Base-by-base conservation (phyloP, 2,797 vertebrate genomes). In the Anabacerthia variegaticeps region DNA sequence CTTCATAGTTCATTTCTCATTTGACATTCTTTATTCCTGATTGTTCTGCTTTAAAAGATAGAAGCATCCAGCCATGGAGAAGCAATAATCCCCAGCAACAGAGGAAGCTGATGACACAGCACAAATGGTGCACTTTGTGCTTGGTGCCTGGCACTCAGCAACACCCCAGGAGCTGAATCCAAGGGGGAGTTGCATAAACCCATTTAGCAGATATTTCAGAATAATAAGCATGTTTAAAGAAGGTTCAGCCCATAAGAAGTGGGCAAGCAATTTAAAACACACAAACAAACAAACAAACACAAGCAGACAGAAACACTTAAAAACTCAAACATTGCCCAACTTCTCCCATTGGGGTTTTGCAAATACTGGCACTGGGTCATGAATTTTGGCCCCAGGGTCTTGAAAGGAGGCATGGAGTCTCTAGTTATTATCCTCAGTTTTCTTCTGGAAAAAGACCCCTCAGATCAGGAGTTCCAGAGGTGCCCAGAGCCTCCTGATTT, bases 1-100 rank as follows among this genome's bases (percentile, higher is more conserved):
- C 96, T 97, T 96, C 96, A 97, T 95, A 96, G 92, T 94, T 93
- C 94, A 92, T 74, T 96, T 96, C 91, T 94, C 86, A 87, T 95
- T 89, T 95, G 94, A 95, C 93, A 89, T 95, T 91, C 84, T 87
- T 95, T 95, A 94, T 91, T 89, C 81, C 88, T 94, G 93, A 94
- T 96, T 94, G 85, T 89, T 94, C 88, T 94, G 93, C 86, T 95
- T 96, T 97, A 95, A 92, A 94, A 76, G 92, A 76, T 91, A 89
- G 88, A 76, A 92, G 88, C 95, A 95, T 85, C 93, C 94, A 97
- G 80, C 84, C 95, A 96, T 93, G 88, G 94, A 95, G 89, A 93
- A 95, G 87, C 90, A 96, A 95, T 95, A 95, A 96, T 59, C 91
- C 59, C 67, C 84, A 67, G 91, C 66, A 84, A 92, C 56, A 89